Conservation (phyloP, 2,888 invertebrate species). For the Erynnis tages region DNA sequence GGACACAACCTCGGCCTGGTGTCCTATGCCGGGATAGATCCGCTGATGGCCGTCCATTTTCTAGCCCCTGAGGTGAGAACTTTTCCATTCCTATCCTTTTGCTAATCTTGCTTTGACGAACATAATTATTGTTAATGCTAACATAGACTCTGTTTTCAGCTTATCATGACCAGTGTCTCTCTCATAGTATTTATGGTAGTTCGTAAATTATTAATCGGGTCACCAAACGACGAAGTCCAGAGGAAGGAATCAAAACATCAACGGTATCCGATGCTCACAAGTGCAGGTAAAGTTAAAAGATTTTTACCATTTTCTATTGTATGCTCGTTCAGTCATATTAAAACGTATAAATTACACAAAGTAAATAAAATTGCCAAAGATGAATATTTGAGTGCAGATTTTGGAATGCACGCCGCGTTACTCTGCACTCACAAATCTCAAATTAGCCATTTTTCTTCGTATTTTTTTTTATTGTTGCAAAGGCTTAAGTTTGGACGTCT, state of each 20-base stretch:
- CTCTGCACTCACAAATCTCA: too few species aligned
- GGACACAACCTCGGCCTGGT: constrained; percentile 87
- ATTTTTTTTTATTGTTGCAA: too few species aligned
- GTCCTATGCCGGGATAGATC: constrained; percentile 80
- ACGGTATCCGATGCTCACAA: constrained; percentile 59
- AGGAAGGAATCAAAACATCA: constrained; percentile 58
- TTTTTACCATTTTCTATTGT: neutral
- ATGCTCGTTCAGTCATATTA: too few species aligned
- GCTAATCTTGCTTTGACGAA: too few species aligned
- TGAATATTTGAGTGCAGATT: too few species aligned
- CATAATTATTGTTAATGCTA: too few species aligned
- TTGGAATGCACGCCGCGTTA: too few species aligned
- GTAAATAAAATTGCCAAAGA: too few species aligned
- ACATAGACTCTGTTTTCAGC: constrained; percentile 46
- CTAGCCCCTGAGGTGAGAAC: constrained; percentile 88
- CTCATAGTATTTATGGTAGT: constrained; percentile 52
- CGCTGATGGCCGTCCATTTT: constrained; percentile 85
- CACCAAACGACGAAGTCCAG: constrained; percentile 33
- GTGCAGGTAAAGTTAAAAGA: constrained; percentile 55
- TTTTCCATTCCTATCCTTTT: constrained; percentile 28
- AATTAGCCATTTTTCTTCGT: too few species aligned
- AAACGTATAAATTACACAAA: too few species aligned
- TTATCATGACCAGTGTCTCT: constrained; percentile 54
- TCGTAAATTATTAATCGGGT: constrained; percentile 47
- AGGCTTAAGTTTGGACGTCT: too few species aligned